Percentiles rank a stretch among this genome's conserved stretches.
Evolutionary conservation across 1,140 invertebrate genomes (phyloP).

Genomic region (Oryzaephilus surinamensis): DNA sequence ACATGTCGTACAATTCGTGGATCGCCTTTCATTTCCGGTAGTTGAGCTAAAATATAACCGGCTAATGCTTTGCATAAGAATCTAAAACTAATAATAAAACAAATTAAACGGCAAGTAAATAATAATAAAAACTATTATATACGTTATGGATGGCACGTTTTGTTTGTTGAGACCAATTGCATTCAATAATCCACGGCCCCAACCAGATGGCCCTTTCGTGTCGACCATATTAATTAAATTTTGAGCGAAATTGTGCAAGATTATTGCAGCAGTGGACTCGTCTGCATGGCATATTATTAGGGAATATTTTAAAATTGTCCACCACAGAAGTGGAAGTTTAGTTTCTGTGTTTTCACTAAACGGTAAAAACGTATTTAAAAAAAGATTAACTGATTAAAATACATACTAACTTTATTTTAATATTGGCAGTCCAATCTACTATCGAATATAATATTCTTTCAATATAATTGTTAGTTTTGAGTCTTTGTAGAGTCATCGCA

Average conservation of each 20-base stretch:
- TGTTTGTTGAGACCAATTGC: constrained; percentile 31
- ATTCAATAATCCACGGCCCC: constrained; percentile 29
- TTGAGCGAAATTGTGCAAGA: constrained; percentile 28
- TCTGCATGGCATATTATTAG: constrained; percentile 22
- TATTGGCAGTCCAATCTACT: constrained; percentile 27
- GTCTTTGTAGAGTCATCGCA: constrained; percentile 28
- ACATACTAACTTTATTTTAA: constrained; percentile 33
- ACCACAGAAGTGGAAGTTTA: constrained; percentile 32
- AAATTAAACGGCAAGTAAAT: constrained; percentile 2
- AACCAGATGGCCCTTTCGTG: constrained; percentile 22
- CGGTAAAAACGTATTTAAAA: too few species aligned
- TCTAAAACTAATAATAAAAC: constrained; percentile 18
- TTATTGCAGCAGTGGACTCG: constrained; percentile 20
- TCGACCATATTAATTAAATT: constrained; percentile 26
- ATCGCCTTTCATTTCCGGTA: constrained; percentile 32
- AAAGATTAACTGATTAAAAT: too few species aligned
- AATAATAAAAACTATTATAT: constrained; percentile 12
- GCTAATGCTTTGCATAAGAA: constrained; percentile 23
- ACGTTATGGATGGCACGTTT: constrained; percentile 22
- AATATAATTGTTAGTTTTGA: constrained; percentile 18
- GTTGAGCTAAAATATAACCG: constrained; percentile 32
- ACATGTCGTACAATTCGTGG: constrained; percentile 23
- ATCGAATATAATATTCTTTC: constrained; percentile 22
- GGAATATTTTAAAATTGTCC: constrained; percentile 23
- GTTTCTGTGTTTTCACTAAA: constrained; percentile 25